Evolutionary conservation across 2,888 invertebrate genomes (phyloP).

Genomic region (Pristionchus maxplancki): DNA sequence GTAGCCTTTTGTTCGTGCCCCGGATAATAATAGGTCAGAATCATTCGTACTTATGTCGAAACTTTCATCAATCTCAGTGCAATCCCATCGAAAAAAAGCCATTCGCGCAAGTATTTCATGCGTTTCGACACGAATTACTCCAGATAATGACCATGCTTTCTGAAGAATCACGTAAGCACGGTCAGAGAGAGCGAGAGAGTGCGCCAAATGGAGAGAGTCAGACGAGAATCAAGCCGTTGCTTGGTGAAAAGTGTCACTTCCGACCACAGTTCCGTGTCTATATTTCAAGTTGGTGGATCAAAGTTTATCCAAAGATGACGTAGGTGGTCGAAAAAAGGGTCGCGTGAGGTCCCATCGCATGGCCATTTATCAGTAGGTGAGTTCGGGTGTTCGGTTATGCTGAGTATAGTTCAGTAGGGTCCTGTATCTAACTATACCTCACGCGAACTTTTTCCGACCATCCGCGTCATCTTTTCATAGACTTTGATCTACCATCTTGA

Average conservation of each 20-base stretch:
- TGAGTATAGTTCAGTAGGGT: neutral
- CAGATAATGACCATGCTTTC: neutral
- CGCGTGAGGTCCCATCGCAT: neutral
- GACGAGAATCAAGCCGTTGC: neutral
- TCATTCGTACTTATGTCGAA: neutral
- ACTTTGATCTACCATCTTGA: no score
- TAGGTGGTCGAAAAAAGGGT: neutral
- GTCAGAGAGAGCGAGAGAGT: neutral
- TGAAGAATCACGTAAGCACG: neutral
- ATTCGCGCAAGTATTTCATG: neutral
- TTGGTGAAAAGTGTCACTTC: neutral
- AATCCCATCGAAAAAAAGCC: neutral
- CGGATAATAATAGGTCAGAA: neutral
- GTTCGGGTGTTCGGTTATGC: neutral
- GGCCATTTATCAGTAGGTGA: neutral
- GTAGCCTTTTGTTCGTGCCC: neutral
- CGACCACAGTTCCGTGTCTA: neutral
- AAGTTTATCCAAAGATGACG: neutral
- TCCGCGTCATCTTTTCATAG: no score
- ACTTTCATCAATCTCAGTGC: neutral
- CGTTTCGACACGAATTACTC: neutral
- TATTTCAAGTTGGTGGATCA: neutral
- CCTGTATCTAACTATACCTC: no score
- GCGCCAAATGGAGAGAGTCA: neutral
- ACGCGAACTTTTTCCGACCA: no score